These are phyloP conservation scores for Myioborus miniatus DNA, from an alignment of 2,797 vertebrate genomes.

Conservation along the genomic window DNA sequence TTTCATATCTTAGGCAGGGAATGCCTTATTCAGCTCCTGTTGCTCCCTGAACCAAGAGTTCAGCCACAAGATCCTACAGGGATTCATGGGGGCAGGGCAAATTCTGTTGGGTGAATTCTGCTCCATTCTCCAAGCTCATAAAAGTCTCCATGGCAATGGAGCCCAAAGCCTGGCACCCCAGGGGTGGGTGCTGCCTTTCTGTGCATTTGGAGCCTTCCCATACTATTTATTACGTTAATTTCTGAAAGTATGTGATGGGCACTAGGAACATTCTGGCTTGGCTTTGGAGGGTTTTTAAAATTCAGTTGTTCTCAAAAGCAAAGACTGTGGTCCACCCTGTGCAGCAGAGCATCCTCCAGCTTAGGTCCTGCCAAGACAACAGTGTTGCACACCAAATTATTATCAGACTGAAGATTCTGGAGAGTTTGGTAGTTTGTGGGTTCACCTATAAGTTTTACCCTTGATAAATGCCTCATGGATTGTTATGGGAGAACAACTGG, in stretches of 20 bases:
- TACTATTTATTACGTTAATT: background rate
- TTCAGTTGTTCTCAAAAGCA: background rate
- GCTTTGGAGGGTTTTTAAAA: background rate
- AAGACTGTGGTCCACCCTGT: background rate
- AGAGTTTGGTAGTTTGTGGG: background rate
- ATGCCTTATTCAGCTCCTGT: background rate
- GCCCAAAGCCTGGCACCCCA: rapidly evolving
- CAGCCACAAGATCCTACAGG: background rate
- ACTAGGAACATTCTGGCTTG: background rate
- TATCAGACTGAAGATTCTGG: background rate
- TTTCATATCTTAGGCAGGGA: background rate
- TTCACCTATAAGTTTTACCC: background rate
- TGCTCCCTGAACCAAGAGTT: background rate
- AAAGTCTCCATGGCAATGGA: background rate
- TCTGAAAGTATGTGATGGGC: background rate
- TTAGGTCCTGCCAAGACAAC: background rate
- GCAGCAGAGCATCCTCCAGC: background rate
- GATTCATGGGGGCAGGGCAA: background rate
- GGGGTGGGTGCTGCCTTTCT: background rate
- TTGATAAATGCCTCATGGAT: background rate
- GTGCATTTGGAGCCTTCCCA: background rate
- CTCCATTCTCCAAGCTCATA: rapidly evolving
- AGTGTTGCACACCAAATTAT: rapidly evolving
- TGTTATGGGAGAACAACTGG: background rate
- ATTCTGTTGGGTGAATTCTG: background rate